Conservation (phyloP, 2,113 vertebrate genomes). For the Indri indri region DNA sequence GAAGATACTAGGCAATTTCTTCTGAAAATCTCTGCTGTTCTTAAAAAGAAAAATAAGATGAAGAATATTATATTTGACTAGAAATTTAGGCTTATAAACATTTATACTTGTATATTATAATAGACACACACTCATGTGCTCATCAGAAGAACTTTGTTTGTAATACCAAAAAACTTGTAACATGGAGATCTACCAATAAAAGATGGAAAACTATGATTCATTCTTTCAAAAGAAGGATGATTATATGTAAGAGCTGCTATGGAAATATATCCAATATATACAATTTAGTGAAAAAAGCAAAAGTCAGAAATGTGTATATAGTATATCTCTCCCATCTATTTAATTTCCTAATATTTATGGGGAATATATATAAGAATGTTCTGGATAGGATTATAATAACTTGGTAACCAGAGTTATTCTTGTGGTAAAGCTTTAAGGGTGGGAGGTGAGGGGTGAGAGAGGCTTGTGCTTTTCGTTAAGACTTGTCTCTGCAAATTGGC, state of each 20-base stretch:
- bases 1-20: neutral
- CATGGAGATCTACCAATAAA: neutral
- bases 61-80: neutral
- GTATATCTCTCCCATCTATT: neutral
- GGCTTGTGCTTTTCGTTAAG: neutral
- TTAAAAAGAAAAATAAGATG: neutral
- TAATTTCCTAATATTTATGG: neutral
- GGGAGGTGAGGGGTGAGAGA: neutral
- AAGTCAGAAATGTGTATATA: neutral
- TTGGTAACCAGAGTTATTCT: neutral
- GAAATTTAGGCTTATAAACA: neutral
- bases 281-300: neutral
- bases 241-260: neutral
- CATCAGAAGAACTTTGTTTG: neutral
- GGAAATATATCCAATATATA: neutral
- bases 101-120: neutral
- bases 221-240: slow-evolving; percentile 1
- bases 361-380: neutral
- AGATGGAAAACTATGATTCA: neutral
- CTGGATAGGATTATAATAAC: neutral
- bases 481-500: neutral
- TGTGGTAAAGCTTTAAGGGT: neutral
- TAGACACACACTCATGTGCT: neutral
- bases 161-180: neutral
- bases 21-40: neutral